Evolutionary conservation across 1,140 invertebrate genomes (phyloP), one percentile per base, ranked within the genome.

Genomic region (Cydia amplana): DNA sequence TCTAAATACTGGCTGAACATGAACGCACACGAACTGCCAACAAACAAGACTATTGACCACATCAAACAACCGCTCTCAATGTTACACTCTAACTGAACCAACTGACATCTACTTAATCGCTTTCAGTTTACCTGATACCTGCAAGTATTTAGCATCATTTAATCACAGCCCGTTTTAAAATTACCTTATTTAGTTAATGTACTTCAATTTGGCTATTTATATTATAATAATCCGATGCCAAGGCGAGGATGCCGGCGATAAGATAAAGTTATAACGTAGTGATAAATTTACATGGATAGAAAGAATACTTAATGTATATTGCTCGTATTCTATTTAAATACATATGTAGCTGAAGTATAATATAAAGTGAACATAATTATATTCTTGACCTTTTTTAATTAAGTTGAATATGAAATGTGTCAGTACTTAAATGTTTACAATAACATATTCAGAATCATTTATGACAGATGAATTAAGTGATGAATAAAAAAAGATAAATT

Each of bases 21-120:
- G 73, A 43, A 64, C 49, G 80, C 82, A 82, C 49, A 65, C 32
- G 28, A 70, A 70, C 65, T 36, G 36, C 28, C 36, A 20, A 36
- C 32, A 40, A 60, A 60, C 55, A 60, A 60, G 9, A 60, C 55
- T 23, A 23, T 60, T 60, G 55, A 12, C 55, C 55, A 23, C 55
- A 60, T 60, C 20, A 60, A 60, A 60, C 55, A 60, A 60, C 55
- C 55, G 55, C 55, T 9, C 55, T 60, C 20, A 9, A 60, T 23
- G 7, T 60, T 20, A 60, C 20, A 60, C n/a, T 23, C 9, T 60
- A n/a, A n/a, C n/a, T n/a, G n/a, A 60, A 23, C 55, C 16, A 18
- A 23, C 20, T 60, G 18, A 20, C 32, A 6, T 40, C 16, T 36
- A 64, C 63, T 5, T 28, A 64, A 64, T 64, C 55, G 16, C 16